Evolutionary conservation across 2,888 invertebrate species (phyloP), one percentile per base, ranked within the genome.

Genomic region (Ypsolopha sequella): DNA sequence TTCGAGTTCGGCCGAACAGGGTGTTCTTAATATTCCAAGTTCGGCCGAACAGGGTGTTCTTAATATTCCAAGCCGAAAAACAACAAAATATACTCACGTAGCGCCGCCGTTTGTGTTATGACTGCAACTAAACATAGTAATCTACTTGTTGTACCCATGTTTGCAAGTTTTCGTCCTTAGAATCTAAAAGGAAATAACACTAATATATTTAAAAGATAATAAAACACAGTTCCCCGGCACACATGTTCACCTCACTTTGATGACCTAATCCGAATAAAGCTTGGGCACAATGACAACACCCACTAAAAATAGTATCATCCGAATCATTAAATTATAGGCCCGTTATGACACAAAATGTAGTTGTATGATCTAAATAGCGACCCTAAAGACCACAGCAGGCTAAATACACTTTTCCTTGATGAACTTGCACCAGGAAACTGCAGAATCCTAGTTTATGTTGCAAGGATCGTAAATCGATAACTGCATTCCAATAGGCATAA

Each of bases 231-330:
- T 76, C 69, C 68, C 73, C 76, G 75, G 76, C 73, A 84, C 84
- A 82, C 81, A 81, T 82, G 85, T 80, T 73, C 75, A 75, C 73
- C 60, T 65, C 79, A 77, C 75, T 13, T 74, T 66, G 84, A 85
- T 86, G 85, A 86, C 81, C 85, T 85, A 85, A 86, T 84, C 81
- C 78, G 73, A 79, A 69, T 77, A 73, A 64, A 76, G 76, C 79
- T 75, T 70, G 67, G 63, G 68, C 69, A 74, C 74, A 48, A 81
- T 86, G 87, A 87, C 87, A 87, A 87, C 87, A 87, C 85, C 89
- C 74, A 89, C 87, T 79, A 86, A 88, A 84, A 90, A 91, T 73
- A 90, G 90, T 69, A 87, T 68, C 78, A 88, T 82, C 60, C 65
- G 74, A 71, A 71, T 68, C 73, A 76, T 66, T 64, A 65, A 70